A percentile compares a stretch with the other conserved stretches of the same genome.
Evolutionary conservation across 1,140 invertebrate species (phyloP).

Genomic region (Steinernema feltiae): DNA sequence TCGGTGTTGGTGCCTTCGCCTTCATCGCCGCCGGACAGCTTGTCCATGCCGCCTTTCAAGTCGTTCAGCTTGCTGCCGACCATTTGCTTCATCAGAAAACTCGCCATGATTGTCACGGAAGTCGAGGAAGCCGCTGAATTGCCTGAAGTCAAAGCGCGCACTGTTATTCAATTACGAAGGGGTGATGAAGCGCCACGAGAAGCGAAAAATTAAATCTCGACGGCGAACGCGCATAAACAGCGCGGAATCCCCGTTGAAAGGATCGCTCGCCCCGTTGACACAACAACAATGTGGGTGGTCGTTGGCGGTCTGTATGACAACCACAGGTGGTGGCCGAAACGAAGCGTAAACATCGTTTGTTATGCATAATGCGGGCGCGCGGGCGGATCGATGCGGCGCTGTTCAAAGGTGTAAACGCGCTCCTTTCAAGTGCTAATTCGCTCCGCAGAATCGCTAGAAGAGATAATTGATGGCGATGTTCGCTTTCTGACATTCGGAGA

Average conservation of each 20-base stretch:
- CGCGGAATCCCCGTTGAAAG: not conserved
- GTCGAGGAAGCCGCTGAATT: conserved; percentile 7
- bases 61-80: conserved; percentile 52
- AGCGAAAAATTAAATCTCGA: not conserved
- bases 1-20: conserved; percentile 18
- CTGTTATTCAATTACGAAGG: not conserved
- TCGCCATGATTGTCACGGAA: conserved; percentile 28
- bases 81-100: conserved; percentile 48
- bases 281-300: not conserved
- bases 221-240: not conserved
- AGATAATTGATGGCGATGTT: too few species aligned
- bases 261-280: too few species aligned
- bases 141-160: conserved; percentile 3
- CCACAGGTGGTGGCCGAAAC: too few species aligned
- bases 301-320: too few species aligned
- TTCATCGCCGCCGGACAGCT: conserved; percentile 46
- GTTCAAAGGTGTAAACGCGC: too few species aligned
- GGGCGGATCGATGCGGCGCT: too few species aligned
- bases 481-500: too few species aligned
- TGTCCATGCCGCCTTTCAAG: conserved; percentile 47
- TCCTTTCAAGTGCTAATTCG: too few species aligned
- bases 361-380: not conserved
- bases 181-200: not conserved
- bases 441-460: too few species aligned
- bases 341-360: not conserved